phyloP scores from a whole-genome alignment of 2,113 vertebrate genomes.

The Tonatia bakeri region DNA sequence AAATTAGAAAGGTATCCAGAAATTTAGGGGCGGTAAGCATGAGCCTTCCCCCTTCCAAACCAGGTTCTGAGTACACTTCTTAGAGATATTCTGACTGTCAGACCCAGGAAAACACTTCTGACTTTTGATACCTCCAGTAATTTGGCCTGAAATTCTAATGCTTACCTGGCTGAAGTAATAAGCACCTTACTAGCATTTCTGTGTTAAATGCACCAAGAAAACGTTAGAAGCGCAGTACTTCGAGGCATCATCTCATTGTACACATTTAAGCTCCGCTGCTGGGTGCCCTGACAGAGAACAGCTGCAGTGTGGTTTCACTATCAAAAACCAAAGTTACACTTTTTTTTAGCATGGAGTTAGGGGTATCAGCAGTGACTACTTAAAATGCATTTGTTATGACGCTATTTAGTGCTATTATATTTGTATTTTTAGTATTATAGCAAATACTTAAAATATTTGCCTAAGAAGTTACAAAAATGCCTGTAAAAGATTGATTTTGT shows the following conservation, averaged over 20 bases:
- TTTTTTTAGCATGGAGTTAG: not conserved
- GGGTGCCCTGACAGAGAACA: not conserved
- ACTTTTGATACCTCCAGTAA: not conserved
- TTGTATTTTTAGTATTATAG: not conserved
- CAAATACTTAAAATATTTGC: not conserved
- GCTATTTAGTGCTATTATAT: not conserved
- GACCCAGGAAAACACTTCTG: not conserved
- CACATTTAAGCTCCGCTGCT: not conserved
- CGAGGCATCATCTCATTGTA: not conserved
- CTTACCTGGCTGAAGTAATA: not conserved
- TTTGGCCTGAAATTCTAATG: not conserved
- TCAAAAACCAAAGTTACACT: not conserved
- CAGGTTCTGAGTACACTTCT: constrained; percentile 22
- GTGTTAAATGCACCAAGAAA: not conserved
- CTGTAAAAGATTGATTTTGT: not conserved
- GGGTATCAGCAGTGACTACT: not conserved
- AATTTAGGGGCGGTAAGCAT: not conserved
- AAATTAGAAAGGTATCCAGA: not conserved
- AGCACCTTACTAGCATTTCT: not conserved
- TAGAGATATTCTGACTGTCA: not conserved
- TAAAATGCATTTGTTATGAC: not conserved
- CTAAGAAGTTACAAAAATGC: not conserved
- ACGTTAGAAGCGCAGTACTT: accelerated
- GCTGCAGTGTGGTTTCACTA: not conserved
- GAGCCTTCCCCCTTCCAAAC: not conserved